phyloP scores from a whole-genome alignment of 2,888 invertebrate species.

The Luperina testacea region DNA sequence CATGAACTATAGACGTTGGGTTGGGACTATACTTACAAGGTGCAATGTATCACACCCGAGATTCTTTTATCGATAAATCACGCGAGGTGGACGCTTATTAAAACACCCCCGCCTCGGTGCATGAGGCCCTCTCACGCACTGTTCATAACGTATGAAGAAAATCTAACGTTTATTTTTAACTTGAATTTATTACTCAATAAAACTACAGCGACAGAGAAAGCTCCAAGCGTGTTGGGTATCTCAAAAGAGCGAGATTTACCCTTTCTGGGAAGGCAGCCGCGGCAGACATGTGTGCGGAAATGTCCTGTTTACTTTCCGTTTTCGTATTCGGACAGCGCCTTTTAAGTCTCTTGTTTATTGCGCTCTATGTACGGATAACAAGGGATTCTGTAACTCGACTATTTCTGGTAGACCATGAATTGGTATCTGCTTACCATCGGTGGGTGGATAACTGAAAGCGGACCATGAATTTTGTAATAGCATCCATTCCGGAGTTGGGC shows the following conservation, averaged over 20 bases:
- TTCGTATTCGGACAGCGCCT: constrained; percentile 83
- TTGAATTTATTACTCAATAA: constrained; percentile 63
- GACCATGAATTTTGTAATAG: constrained; percentile 71
- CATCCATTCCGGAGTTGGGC: constrained; percentile 65
- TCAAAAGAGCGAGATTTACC: constrained; percentile 73
- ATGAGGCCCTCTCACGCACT: constrained; percentile 56
- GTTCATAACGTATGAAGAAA: constrained; percentile 64
- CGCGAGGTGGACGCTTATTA: constrained; percentile 79
- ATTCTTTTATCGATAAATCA: constrained; percentile 81
- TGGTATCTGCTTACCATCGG: constrained; percentile 74
- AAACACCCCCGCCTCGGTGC: constrained; percentile 70
- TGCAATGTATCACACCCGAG: constrained; percentile 79
- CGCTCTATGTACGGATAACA: constrained; percentile 78
- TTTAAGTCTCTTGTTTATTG: constrained; percentile 81
- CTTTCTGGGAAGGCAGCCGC: constrained; percentile 71
- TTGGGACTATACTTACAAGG: constrained; percentile 74
- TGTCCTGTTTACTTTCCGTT: constrained; percentile 82
- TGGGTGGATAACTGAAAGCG: constrained; percentile 70
- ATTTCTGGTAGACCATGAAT: constrained; percentile 80
- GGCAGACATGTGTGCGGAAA: constrained; percentile 83
- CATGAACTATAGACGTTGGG: constrained; percentile 75
- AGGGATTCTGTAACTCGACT: constrained; percentile 81
- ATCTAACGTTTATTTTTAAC: constrained; percentile 60
- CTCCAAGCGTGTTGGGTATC: constrained; percentile 69
- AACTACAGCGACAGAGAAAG: constrained; percentile 64